Base-by-base conservation (phyloP, 2,888 invertebrate genomes). In the Temnothorax rugatulus region DNA sequence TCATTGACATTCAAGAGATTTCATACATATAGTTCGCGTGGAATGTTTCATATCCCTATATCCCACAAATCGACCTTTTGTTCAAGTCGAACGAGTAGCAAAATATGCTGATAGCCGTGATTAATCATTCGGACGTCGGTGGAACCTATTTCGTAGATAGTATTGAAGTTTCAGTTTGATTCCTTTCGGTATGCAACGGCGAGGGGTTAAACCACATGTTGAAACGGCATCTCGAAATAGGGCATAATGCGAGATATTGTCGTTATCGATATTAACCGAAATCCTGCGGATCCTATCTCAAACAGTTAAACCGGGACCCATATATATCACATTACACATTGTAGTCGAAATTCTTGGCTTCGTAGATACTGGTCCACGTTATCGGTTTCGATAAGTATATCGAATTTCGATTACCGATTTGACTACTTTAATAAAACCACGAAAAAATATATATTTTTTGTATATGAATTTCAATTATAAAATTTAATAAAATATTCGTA, bases 231-330 rank as follows among this genome's bases (percentile, higher is more conserved):
- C 59, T 71, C 71, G 47, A 81, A 81, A 73, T 81, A 38, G 73
- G 73, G 73, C 59, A 47, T 47, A 79, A 73, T 73, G 73, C 34
- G 34, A 73, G 71, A 73, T 71, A 81, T 47, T 81, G 47, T 76
- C 75, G 66, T 73, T 73, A 81, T 73, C 74, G 81, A 21, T 44
- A 73, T 81, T 81, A 81, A 73, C 59, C 21, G 81, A 81, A 73
- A 81, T 73, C 73, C 81, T 73, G 47, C 34, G 44, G 57, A 59
- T 81, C 73, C 59, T 59, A 73, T 59, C 47, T 50, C 81, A 44
- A 73, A 73, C 81, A 74, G 29, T 69, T 81, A 44, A 52, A 41
- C 47, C 44, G 25, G 15, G 29, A 68, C 8, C 57, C 29, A 29
- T 59, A 61, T 34, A 71, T 73, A 61, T 59, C 59, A 8, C 44